A percentile compares a stretch with the other conserved stretches of the same genome.
Conservation (phyloP, 2,888 invertebrate species). For the Epistrophe grossulariae region DNA sequence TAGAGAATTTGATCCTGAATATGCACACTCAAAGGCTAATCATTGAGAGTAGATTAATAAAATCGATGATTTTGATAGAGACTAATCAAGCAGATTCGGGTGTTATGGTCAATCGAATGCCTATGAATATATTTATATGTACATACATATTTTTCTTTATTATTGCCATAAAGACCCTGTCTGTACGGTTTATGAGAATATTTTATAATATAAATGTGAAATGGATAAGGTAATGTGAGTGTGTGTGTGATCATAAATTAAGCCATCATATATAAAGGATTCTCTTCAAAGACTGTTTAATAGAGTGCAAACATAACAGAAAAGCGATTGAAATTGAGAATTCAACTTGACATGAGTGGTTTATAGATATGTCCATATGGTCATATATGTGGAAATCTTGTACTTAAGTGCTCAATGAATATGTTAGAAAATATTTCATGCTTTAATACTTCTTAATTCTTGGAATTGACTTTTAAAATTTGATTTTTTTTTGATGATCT, state of each 20-base stretch:
- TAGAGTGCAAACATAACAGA: conserved; percentile 24
- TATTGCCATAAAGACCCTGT: conserved; percentile 4
- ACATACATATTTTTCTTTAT: neutral
- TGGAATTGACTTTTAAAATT: neutral
- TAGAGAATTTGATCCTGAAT: neutral
- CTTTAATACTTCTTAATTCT: neutral
- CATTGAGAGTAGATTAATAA: conserved; percentile 56
- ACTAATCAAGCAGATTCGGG: conserved; percentile 48
- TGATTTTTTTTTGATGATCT: neutral
- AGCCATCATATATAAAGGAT: neutral
- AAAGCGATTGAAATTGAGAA: conserved; percentile 3
- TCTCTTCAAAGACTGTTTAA: conserved; percentile 1
- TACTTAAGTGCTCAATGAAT: neutral
- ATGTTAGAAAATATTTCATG: neutral
- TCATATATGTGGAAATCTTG: neutral
- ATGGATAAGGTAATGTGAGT: neutral
- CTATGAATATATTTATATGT: neutral
- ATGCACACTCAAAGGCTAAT: conserved; percentile 46
- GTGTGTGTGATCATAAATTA: neutral
- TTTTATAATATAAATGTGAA: conserved; percentile 22
- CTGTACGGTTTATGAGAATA: conserved; percentile 3
- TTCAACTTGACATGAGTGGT: neutral
- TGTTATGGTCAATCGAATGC: conserved; percentile 23
- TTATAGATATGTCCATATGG: neutral
- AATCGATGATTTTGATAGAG: conserved; percentile 48